Evolutionary conservation across 2,113 vertebrate species (phyloP).

Genomic region (Dryoscopus gambensis): DNA sequence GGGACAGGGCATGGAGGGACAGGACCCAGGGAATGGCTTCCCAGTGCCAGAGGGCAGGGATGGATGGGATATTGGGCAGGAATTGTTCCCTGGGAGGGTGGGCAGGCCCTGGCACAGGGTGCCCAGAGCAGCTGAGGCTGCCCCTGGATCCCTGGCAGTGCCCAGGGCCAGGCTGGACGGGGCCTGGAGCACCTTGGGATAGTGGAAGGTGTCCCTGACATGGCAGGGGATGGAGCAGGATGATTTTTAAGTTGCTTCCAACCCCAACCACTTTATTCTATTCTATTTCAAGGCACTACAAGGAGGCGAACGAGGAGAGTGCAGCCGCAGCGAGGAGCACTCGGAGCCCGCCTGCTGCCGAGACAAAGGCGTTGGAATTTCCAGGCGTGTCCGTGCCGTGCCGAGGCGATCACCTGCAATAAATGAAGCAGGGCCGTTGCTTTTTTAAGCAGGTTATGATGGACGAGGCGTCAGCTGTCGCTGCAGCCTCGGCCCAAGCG

Average conservation of each 20-base stretch:
- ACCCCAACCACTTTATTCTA: not conserved
- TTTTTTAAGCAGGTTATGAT: not conserved
- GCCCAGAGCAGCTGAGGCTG: not conserved
- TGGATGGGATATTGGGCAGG: not conserved
- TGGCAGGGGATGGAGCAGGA: no score
- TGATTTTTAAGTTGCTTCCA: not conserved
- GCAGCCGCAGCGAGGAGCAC: fast-evolving
- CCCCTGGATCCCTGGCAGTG: not conserved
- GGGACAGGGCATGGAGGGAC: not conserved
- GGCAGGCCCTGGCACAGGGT: not conserved
- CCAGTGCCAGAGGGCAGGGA: fast-evolving
- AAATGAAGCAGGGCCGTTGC: not conserved
- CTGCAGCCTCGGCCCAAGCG: not conserved
- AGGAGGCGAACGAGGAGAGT: not conserved
- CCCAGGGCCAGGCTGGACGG: not conserved
- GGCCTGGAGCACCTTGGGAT: fast-evolving
- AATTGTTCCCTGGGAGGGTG: fast-evolving
- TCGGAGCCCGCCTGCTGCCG: fast-evolving
- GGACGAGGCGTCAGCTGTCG: not conserved
- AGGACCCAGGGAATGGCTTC: not conserved
- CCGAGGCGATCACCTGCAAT: not conserved
- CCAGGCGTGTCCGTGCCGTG: not conserved
- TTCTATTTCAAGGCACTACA: not conserved
- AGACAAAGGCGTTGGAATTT: not conserved
- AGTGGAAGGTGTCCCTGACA: not conserved